These are phyloP conservation scores for Mastomys natalensis DNA, from an alignment of 2,113 vertebrate species.

Conservation along the genomic window DNA sequence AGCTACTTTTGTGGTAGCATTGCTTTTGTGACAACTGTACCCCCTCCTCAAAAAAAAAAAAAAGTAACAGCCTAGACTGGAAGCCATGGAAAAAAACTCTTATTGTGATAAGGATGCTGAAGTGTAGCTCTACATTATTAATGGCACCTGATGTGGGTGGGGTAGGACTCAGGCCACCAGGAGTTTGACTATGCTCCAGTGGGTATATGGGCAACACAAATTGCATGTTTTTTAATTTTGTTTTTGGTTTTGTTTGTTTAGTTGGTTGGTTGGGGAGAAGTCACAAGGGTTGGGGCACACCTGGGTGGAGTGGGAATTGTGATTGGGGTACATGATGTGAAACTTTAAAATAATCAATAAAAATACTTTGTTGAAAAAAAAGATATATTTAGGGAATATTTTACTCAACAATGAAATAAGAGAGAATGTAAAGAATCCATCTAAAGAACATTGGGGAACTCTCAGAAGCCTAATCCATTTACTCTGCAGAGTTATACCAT, in stretches of 20 bases:
- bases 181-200: neutral
- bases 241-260: too few relatives aligned
- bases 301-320: neutral
- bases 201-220: neutral
- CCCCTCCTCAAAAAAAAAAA: neutral
- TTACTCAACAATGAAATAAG: conserved; percentile 36
- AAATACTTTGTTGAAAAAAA: neutral
- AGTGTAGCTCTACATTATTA: neutral
- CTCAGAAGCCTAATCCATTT: neutral
- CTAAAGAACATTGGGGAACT: neutral
- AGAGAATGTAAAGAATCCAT: neutral
- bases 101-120: neutral
- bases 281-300: neutral
- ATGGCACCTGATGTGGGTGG: neutral
- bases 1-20: neutral
- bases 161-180: neutral
- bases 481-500: neutral
- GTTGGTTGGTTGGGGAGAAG: neutral
- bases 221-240: too few relatives aligned
- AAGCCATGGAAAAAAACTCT: neutral
- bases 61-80: neutral
- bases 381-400: conserved; percentile 32
- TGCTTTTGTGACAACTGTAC: neutral
- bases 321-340: neutral
- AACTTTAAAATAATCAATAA: neutral